Conservation (phyloP, 2,888 invertebrate species). For the Parelbella ahira region DNA sequence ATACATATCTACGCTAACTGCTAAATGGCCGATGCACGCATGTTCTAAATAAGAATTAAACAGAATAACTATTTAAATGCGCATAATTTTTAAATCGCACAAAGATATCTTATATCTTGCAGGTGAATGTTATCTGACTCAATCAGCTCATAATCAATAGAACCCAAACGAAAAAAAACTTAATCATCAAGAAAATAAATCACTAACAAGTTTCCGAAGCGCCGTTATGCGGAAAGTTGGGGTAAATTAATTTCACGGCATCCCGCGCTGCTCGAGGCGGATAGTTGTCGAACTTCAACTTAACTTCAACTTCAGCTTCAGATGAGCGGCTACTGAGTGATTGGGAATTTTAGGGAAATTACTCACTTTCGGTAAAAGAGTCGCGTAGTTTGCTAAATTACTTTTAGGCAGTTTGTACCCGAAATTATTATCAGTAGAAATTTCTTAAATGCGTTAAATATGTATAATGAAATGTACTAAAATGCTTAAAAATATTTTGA, state of each 20-base stretch:
- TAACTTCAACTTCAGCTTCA: slow-evolving; percentile 21
- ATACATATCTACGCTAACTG: too few species aligned
- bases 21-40: too few species aligned
- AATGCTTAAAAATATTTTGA: too few species aligned
- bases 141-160: too few species aligned
- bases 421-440: too few species aligned
- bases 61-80: too few species aligned
- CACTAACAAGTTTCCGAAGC: slow-evolving; percentile 20
- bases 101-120: too few species aligned
- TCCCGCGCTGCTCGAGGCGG: slow-evolving; percentile 13
- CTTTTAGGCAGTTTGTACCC: slow-evolving; percentile 5
- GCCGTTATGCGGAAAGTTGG: slow-evolving; percentile 19
- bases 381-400: not conserved
- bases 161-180: slow-evolving; percentile 4
- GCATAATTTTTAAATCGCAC: too few species aligned
- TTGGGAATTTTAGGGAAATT: slow-evolving; percentile 25
- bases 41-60: too few species aligned
- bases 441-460: too few species aligned
- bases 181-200: slow-evolving; percentile 21
- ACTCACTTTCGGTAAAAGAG: slow-evolving; percentile 21
- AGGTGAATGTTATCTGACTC: too few species aligned
- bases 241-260: slow-evolving; percentile 23
- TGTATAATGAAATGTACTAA: too few species aligned
- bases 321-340: slow-evolving; percentile 21
- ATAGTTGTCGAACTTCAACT: slow-evolving; percentile 23